Percentiles rank a stretch among this genome's conserved stretches.
These are phyloP conservation scores for Phodopus roborovskii DNA, from an alignment of 2,113 vertebrate genomes.

Conservation along the genomic window DNA sequence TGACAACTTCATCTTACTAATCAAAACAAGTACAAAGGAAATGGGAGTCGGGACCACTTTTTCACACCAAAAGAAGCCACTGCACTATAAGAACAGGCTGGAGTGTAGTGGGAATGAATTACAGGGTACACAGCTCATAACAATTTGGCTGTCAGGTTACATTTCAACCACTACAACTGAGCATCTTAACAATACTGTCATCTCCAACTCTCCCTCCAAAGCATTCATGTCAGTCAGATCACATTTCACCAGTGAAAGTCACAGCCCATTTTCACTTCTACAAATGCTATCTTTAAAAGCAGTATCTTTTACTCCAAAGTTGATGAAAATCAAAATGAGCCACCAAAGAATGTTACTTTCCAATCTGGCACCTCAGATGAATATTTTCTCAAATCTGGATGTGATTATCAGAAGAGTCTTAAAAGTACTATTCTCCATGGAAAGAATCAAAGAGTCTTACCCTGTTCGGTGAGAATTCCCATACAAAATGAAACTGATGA, in stretches of 20 bases:
- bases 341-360: constrained; percentile 32
- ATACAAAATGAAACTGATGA: constrained; percentile 98
- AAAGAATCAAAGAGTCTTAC: constrained; percentile 84
- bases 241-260: constrained; percentile 8
- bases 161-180: background rate
- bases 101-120: background rate
- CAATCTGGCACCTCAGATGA: background rate
- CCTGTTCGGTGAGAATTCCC: constrained; percentile 96
- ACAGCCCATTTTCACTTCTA: constrained; percentile 39
- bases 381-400: constrained; percentile 33
- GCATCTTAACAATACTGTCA: background rate
- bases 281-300: background rate
- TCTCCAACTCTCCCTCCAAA: background rate
- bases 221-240: background rate
- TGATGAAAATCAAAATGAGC: constrained; percentile 10
- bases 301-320: background rate
- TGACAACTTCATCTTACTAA: constrained; percentile 56
- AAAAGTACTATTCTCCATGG: constrained; percentile 12
- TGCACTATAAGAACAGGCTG: background rate
- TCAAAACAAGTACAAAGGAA: background rate
- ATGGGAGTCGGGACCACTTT: background rate
- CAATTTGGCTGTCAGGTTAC: background rate
- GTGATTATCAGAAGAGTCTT: background rate
- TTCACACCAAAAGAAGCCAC: constrained; percentile 15
- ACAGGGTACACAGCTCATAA: background rate